Conservation (phyloP, 2,797 vertebrate genomes). For the Dicrostonyx torquatus region DNA sequence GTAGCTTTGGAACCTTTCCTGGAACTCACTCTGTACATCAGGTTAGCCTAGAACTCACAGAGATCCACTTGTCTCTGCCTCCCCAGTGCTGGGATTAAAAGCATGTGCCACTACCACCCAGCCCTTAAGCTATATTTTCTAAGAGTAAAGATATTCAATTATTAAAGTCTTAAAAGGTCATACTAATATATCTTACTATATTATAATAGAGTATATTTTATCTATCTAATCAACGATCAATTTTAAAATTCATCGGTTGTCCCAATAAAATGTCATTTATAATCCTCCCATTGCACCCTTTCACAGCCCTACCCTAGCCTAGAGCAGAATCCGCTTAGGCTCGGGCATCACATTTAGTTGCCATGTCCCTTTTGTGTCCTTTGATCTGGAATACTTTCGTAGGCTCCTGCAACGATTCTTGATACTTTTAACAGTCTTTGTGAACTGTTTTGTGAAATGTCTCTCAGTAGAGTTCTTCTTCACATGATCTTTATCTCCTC, state of each 20-base stretch:
- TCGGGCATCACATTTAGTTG: background rate
- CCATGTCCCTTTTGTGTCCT: background rate
- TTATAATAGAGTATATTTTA: too few relatives aligned
- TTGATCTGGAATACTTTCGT: background rate
- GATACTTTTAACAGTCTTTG: background rate
- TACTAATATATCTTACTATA: background rate
- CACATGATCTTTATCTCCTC: background rate
- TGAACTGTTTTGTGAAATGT: background rate
- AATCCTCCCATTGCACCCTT: background rate
- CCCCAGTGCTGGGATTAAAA: too few relatives aligned
- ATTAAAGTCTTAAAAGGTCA: background rate
- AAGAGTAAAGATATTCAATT: background rate
- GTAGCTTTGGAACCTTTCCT: too few relatives aligned
- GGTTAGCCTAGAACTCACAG: too few relatives aligned
- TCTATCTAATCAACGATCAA: background rate
- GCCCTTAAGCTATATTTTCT: background rate
- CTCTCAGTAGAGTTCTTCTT: background rate
- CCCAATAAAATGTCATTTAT: background rate
- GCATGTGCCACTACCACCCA: too few relatives aligned
- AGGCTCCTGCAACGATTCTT: background rate
- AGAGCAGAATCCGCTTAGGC: background rate
- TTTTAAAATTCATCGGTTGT: background rate
- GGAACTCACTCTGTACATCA: too few relatives aligned
- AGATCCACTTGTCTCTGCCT: too few relatives aligned
- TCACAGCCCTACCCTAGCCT: background rate